Conservation (phyloP, 2,888 invertebrate species). For the Masnerella sp. region DNA sequence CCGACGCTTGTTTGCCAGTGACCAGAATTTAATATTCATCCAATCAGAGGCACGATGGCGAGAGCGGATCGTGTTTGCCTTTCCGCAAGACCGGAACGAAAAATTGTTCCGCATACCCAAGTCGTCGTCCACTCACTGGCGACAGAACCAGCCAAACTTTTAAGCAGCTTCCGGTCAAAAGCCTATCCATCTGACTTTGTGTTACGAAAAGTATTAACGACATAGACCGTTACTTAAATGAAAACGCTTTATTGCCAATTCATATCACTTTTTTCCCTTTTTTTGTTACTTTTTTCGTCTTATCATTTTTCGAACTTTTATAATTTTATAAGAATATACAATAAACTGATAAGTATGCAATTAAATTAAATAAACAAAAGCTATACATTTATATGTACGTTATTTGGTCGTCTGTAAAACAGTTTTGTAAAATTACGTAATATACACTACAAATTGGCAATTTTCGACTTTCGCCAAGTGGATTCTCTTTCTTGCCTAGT, state of each 20-base stretch:
- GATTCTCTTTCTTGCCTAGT: too few species aligned
- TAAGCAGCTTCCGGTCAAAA: conserved; percentile 55
- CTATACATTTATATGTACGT: too few species aligned
- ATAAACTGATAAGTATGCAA: too few species aligned
- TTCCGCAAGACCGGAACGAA: conserved; percentile 64
- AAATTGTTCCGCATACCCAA: conserved; percentile 64
- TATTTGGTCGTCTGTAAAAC: too few species aligned
- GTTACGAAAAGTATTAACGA: conserved; percentile 34
- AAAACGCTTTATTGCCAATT: conserved; percentile 29
- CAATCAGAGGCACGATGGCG: conserved; percentile 69
- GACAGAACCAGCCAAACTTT: conserved; percentile 47
- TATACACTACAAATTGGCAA: too few species aligned
- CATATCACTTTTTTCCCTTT: too few species aligned
- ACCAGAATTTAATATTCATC: conserved; percentile 77
- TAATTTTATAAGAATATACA: too few species aligned
- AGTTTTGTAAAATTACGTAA: too few species aligned
- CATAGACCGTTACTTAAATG: conserved; percentile 34
- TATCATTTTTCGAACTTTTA: too few species aligned
- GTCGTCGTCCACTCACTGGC: conserved; percentile 48
- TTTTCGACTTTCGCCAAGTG: too few species aligned
- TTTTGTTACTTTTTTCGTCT: too few species aligned
- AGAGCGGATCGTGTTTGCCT: conserved; percentile 64
- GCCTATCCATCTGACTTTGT: conserved; percentile 42
- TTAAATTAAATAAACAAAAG: too few species aligned
- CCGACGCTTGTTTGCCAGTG: conserved; percentile 75